These are phyloP conservation scores for Metopia argyrocephala DNA, from an alignment of 2,888 invertebrate species.

Conservation along the genomic window DNA sequence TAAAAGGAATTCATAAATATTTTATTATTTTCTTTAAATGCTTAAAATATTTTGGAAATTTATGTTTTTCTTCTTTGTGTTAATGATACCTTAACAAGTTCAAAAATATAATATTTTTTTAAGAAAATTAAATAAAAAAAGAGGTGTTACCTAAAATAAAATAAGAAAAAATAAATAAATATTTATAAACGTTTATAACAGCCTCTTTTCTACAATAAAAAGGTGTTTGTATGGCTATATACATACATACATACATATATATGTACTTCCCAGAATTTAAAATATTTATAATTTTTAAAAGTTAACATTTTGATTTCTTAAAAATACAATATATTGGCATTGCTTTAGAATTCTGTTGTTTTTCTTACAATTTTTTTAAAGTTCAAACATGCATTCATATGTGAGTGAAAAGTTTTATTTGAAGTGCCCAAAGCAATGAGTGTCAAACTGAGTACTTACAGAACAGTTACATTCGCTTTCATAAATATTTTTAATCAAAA, in stretches of 20 bases:
- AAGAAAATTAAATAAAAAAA: no score
- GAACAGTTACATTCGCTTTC: not conserved
- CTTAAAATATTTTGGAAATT: not conserved
- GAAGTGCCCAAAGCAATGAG: slow-evolving; percentile 1
- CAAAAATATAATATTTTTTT: no score
- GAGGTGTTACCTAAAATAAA: no score
- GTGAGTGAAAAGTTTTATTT: slow-evolving; percentile 7
- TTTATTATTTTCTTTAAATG: not conserved
- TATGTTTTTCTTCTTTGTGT: no score
- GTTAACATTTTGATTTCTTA: not conserved
- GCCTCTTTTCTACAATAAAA: no score
- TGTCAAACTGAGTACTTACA: not conserved
- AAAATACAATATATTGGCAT: not conserved
- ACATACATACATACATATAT: no score
- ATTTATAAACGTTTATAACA: no score
- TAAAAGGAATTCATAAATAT: slow-evolving; percentile 22
- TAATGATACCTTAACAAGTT: no score
- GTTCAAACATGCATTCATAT: slow-evolving; percentile 5
- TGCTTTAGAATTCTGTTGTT: not conserved
- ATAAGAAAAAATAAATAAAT: no score
- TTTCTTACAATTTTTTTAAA: not conserved
- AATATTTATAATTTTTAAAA: no score
- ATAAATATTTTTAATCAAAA: not conserved
- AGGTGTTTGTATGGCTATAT: no score
- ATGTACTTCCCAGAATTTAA: no score